A percentile compares a stretch with the other conserved stretches of the same genome.
phyloP scores from a whole-genome alignment of 2,888 invertebrate genomes.

The Teinopalpus imperialis region DNA sequence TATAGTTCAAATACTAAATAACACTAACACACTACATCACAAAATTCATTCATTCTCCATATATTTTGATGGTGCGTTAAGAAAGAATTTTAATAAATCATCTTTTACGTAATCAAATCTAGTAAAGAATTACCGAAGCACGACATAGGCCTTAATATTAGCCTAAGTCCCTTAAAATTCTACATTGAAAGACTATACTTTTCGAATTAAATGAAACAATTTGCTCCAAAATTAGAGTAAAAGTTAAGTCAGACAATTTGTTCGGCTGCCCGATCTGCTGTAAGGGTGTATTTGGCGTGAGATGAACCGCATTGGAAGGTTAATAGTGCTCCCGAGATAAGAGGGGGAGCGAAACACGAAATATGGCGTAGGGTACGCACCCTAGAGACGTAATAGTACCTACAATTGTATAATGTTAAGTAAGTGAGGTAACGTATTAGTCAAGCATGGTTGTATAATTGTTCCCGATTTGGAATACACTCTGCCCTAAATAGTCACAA shows the following conservation, averaged over 20 bases:
- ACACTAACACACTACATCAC: too few species aligned
- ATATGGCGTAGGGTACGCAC: conserved; percentile 13
- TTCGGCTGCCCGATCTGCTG: conserved; percentile 16
- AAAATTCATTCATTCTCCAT: too few species aligned
- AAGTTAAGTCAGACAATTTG: conserved; percentile 22
- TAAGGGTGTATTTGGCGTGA: conserved; percentile 25
- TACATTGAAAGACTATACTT: conserved; percentile 13
- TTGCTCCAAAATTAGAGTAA: conserved; percentile 21
- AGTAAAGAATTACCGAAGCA: too few species aligned
- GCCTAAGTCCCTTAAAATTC: conserved; percentile 13
- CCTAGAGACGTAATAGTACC: conserved; percentile 4
- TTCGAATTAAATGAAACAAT: conserved; percentile 23
- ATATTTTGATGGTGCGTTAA: too few species aligned
- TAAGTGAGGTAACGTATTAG: conserved; percentile 14
- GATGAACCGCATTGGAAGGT: conserved; percentile 32
- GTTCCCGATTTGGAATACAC: conserved; percentile 12
- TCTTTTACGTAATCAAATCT: too few species aligned
- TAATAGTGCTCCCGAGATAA: conserved; percentile 31
- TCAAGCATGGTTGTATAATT: conserved; percentile 11
- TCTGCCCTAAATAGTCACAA: neutral
- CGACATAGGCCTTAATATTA: too few species aligned
- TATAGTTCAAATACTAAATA: too few species aligned
- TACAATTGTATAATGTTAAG: conserved; percentile 11
- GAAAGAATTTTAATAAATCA: too few species aligned
- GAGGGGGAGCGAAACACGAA: conserved; percentile 24